Base-by-base conservation (phyloP, 1,140 invertebrate species). In the Apis dorsata region DNA sequence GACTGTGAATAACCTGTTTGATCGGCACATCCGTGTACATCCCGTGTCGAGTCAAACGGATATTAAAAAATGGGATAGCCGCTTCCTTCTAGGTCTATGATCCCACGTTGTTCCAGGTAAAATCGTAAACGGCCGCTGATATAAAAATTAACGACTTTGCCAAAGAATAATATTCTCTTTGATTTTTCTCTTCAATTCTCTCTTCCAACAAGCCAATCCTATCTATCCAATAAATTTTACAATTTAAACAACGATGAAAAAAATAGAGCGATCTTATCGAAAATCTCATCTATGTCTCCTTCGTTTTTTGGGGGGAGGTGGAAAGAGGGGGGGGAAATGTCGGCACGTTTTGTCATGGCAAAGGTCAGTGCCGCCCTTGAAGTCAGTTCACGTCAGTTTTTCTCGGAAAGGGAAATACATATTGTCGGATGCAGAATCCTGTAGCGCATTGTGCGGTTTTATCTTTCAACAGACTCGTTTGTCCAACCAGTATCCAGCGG, bases 391-490 rank as follows among this genome's bases (percentile, higher is more conserved):
- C 17, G 17, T 17, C 72, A 84, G 66, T 70, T 80, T 84, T 85
- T 84, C 79, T 66, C 28, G 57, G 85, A 88, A 34, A 90, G 63
- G 60, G 78, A 84, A 44, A 83, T 81, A 84, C 81, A 44, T 44
- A 44, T 76, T 24, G 79, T 81, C 59, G 75, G 75, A 82, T 59
- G 74, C 71, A 79, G 83, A 82, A 70, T 68, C 90, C 89, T 24
- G 82, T 72, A 85, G 85, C 44, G 90, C 78, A 90, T 91, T 91
- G 90, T 91, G 90, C 82, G 90, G 90, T 91, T 91, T 91, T 91
- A 91, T 91, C 90, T 91, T 90, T 91, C 90, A 91, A 91, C 90
- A 87, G 90, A 73, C 86, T 89, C 88, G 90, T 91, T 91, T 89
- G 87, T 90, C 84, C 90, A 81, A 89, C 86, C 79, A 84, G 87